These are phyloP conservation scores for Platerodrilus igneus DNA, from an alignment of 2,888 invertebrate species.

Conservation along the genomic window DNA sequence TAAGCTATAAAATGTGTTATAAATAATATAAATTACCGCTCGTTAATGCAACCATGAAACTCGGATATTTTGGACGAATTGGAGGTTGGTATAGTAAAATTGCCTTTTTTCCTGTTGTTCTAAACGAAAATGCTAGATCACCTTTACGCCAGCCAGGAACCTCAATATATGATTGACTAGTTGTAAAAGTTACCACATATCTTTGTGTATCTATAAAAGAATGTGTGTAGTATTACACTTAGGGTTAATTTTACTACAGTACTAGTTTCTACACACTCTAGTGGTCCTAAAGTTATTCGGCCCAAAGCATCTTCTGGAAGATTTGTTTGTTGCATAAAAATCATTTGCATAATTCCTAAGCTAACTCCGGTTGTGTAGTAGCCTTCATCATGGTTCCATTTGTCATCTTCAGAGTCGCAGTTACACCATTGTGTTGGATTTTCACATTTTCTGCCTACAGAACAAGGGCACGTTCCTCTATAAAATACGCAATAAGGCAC, in stretches of 20 bases:
- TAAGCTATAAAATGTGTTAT: constrained; percentile 4
- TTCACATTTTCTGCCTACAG: constrained; percentile 76
- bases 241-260: too few relatives aligned
- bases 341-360: constrained; percentile 86
- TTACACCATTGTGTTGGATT: constrained; percentile 81
- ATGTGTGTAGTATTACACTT: neutral
- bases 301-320: constrained; percentile 79
- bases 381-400: constrained; percentile 88
- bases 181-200: constrained; percentile 90
- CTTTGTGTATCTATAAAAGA: constrained; percentile 73
- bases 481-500: constrained; percentile 28
- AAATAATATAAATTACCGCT: constrained; percentile 56
- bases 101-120: constrained; percentile 86
- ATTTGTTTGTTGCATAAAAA: constrained; percentile 81
- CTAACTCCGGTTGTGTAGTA: constrained; percentile 74
- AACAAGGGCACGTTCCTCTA: constrained; percentile 70
- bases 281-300: constrained; percentile 81
- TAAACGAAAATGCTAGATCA: constrained; percentile 87
- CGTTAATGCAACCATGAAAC: constrained; percentile 86
- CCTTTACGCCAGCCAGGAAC: constrained; percentile 92
- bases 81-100: constrained; percentile 88
- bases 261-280: constrained; percentile 95
- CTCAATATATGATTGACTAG: constrained; percentile 87
- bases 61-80: constrained; percentile 81
- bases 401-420: constrained; percentile 82